Conservation (phyloP, 1,140 invertebrate genomes). For the Nomia melanderi region DNA sequence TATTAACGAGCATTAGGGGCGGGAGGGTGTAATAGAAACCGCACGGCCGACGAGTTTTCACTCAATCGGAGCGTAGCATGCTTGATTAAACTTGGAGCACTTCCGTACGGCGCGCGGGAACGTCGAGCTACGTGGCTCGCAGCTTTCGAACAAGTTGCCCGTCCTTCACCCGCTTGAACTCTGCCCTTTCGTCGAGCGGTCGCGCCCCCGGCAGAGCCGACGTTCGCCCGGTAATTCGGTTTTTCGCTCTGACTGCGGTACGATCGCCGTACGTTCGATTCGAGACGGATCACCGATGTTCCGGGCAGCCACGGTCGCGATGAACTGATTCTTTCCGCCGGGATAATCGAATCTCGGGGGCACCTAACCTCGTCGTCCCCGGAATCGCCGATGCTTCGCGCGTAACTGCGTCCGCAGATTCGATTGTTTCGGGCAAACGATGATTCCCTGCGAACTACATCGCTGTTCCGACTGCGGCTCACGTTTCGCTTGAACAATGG, state of each 20-base stretch:
- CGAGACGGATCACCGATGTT: constrained; percentile 22
- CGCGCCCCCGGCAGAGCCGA: background rate
- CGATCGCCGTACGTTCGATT: constrained; percentile 24
- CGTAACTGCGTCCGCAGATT: background rate
- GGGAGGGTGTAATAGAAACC: constrained; percentile 6
- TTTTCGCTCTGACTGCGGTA: background rate
- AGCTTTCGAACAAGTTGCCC: background rate
- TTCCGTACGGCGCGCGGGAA: background rate
- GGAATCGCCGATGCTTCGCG: background rate
- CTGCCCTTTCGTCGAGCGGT: background rate
- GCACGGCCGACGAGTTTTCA: constrained; percentile 15
- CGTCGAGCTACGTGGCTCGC: background rate
- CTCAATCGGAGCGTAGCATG: background rate
- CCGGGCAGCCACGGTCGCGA: background rate
- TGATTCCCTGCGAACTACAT: background rate
- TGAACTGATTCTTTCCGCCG: background rate
- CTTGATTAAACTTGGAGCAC: constrained; percentile 29
- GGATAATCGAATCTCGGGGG: background rate
- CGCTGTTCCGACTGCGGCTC: no score
- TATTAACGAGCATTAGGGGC: background rate
- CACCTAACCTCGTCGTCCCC: background rate
- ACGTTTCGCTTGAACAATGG: no score
- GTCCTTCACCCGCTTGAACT: background rate
- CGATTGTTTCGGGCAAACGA: background rate
- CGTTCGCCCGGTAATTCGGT: background rate